Evolutionary conservation across 2,888 invertebrate genomes (phyloP), one percentile per base, ranked within the genome.

Genomic region (Biston stratarius): DNA sequence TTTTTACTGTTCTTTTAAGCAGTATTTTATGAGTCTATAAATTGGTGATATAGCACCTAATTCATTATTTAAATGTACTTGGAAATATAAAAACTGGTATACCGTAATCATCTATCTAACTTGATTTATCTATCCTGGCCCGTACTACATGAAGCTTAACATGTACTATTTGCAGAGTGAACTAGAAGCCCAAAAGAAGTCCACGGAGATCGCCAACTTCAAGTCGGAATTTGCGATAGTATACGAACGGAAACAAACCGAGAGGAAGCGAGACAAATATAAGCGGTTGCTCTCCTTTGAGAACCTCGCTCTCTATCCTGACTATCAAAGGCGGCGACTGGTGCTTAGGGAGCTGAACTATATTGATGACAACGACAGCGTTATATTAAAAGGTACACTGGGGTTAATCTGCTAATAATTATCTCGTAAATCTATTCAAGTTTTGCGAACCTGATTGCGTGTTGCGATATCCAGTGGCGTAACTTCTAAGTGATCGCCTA

Each of bases 271-370:
- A 70, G 95, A 94, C 71, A 94, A 96, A 72, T 94, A 98, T 71
- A 95, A 96, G 76, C 96, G 95, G 69, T 92, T 96, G 68, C 94
- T 98, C 52, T 99, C 99, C 0, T 96, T 97, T 66, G 97, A 98
- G 83, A 98, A 97, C 84, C 94, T 99, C 61, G 95, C 96, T 0
- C 94, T 99, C 0, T 97, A 98, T 86, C 97, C 98, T 0, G 99
- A 99, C 79, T 99, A 99, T 86, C 95, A 97, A 77, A 96, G 96
- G 74, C 95, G 98, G 72, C 94, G 97, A 45, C 88, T 96, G 72
- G 96, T 98, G 0, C 90, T 99, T 9, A 95, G 96, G 74, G 94
- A 95, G 57, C 90, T 99, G 36, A 96, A 96, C 70, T 97, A 97
- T 81, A 93, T 94, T 33, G 94, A 94, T 70, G 94, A 94, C 59